These are phyloP conservation scores for Opisthograptis luteolata DNA, from an alignment of 2,888 invertebrate genomes.

Conservation along the genomic window DNA sequence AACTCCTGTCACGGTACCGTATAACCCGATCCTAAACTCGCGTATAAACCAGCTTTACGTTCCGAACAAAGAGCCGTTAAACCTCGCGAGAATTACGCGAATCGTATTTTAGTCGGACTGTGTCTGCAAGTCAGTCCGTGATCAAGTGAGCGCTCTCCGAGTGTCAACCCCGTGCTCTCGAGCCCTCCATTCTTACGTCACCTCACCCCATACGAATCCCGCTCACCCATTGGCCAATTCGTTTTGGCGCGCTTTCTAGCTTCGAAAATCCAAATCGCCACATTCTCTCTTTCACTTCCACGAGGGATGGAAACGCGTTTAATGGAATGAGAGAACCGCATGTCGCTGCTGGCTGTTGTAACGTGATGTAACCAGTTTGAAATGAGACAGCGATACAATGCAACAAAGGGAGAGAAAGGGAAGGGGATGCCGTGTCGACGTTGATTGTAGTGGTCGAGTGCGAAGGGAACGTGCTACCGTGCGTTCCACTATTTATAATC, in stretches of 20 bases:
- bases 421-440: conserved; percentile 61
- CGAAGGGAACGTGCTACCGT: conserved; percentile 84
- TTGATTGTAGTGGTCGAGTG: conserved; percentile 77
- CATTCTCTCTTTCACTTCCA: conserved; percentile 56
- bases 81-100: conserved; percentile 53
- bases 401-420: conserved; percentile 52
- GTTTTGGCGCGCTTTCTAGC: conserved; percentile 80
- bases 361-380: conserved; percentile 75
- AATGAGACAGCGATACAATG: conserved; percentile 55
- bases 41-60: conserved; percentile 67
- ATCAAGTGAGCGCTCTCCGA: conserved; percentile 78
- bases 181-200: conserved; percentile 74
- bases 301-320: conserved; percentile 44
- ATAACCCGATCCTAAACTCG: conserved; percentile 63
- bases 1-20: conserved; percentile 63
- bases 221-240: conserved; percentile 64
- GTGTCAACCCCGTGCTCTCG: conserved; percentile 76
- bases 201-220: conserved; percentile 76
- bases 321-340: conserved; percentile 62
- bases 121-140: conserved; percentile 68
- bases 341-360: conserved; percentile 56
- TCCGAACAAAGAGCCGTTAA: conserved; percentile 79
- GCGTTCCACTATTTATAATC: conserved; percentile 84
- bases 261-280: conserved; percentile 54
- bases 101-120: conserved; percentile 64